Evolutionary conservation across 2,888 invertebrate species (phyloP), one percentile per base, ranked within the genome.

Genomic region (Masnerella sp.): DNA sequence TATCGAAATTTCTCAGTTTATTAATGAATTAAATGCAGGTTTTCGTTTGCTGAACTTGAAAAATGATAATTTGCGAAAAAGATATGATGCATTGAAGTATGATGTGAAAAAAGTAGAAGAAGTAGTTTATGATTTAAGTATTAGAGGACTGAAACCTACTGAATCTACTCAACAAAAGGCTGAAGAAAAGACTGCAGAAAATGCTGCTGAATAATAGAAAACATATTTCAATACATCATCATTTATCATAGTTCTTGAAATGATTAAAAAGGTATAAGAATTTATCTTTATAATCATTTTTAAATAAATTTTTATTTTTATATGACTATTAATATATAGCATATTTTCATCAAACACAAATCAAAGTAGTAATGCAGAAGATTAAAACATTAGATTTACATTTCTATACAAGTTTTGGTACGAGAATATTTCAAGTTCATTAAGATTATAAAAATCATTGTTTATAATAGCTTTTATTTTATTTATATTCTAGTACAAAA

Each of bases 81-180:
- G 94, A 9, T 97, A 94, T 81, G 97, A 97, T 88, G 93, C 92
- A 0, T 88, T 97, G 1, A 95, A 97, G 77, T 97, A 97, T 83
- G 96, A 97, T 83, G 93, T 97, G 15, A 97, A 97, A 88, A 97
- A 97, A 87, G 95, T 97, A 11, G 97, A 97, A 84, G 96, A 96
- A 85, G 94, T 96, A 0, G 95, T 95, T 0, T 96, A 96, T 81
- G 96, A 96, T 83, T 90, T 96, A 34, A 94, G 94, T 74, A 94
- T 96, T 77, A 89, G 96, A 17, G 95, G 95, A 0, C 88, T 96
- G 5, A 89, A 91, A 82, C 89, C 90, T 15, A 70, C 76, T 32
- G 62, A 54, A 49, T 28, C 74, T n/a, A n/a, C 15, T 5, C 45
- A 61, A 28, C 49, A 38, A 15, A 38, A 38, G n/a, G 2, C n/a